Conservation (phyloP, 2,888 invertebrate species). For the Doris montereyensis region DNA sequence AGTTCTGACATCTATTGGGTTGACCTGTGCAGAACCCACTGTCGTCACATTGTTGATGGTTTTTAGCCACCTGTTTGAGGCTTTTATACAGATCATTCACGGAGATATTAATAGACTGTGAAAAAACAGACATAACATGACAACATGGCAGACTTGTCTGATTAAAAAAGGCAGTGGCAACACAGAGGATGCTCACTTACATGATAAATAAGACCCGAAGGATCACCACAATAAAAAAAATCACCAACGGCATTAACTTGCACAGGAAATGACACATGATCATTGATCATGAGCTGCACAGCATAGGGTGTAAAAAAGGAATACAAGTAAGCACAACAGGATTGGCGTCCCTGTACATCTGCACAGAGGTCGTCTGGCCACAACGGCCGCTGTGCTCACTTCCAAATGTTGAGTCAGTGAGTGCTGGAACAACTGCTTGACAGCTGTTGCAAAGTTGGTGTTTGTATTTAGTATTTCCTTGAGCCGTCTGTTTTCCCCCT, state of each 20-base stretch:
- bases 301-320: background rate
- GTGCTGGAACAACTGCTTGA: background rate
- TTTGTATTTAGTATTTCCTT: slow-evolving; percentile 1
- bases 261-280: slow-evolving; percentile 12
- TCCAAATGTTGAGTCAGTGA: background rate
- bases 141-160: slow-evolving; percentile 9
- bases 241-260: too few species aligned
- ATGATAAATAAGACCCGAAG: slow-evolving; percentile 2
- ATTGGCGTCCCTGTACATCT: background rate
- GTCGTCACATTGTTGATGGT: background rate
- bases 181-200: background rate
- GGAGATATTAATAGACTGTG: background rate
- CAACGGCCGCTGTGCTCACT: background rate
- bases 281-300: background rate
- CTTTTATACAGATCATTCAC: background rate
- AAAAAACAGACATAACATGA: background rate
- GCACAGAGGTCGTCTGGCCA: background rate
- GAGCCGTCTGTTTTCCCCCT: slow-evolving; percentile 6
- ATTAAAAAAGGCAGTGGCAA: background rate
- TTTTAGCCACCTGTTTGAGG: background rate
- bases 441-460: background rate
- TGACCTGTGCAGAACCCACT: too few species aligned
- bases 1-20: background rate
- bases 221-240: background rate
- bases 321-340: background rate